These are phyloP conservation scores for Chlorospingus flavigularis DNA, from an alignment of 2,797 vertebrate genomes.

Conservation along the genomic window DNA sequence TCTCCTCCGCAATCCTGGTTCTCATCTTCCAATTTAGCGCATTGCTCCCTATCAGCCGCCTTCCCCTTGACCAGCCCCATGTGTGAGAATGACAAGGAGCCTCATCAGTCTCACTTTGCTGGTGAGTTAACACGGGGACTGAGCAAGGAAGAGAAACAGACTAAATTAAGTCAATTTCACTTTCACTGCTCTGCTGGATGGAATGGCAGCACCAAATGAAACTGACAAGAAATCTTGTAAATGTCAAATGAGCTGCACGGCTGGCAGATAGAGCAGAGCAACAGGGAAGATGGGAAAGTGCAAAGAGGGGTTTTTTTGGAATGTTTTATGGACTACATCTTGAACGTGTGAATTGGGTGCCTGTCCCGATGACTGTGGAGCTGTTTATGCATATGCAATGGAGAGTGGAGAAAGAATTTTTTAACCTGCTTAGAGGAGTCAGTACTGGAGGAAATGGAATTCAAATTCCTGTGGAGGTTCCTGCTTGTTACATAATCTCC, in stretches of 20 bases:
- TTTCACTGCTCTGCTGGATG: constrained; percentile 56
- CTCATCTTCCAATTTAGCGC: constrained; percentile 38
- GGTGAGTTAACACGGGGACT: constrained; percentile 32
- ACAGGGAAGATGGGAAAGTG: constrained; percentile 56
- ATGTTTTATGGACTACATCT: constrained; percentile 50
- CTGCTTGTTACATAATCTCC: background rate
- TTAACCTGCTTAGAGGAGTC: constrained; percentile 32
- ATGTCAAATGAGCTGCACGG: constrained; percentile 64
- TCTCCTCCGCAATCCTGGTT: background rate
- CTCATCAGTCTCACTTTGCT: constrained; percentile 55
- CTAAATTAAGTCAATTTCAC: constrained; percentile 56
- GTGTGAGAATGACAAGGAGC: constrained; percentile 26
- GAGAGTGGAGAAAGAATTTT: constrained; percentile 51
- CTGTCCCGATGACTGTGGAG: constrained; percentile 46
- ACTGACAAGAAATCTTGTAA: constrained; percentile 70
- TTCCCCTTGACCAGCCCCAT: constrained; percentile 42
- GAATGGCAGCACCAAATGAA: constrained; percentile 57
- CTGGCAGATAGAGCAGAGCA: constrained; percentile 60
- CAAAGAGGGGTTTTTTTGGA: constrained; percentile 40
- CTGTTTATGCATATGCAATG: constrained; percentile 62
- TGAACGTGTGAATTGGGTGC: constrained; percentile 43
- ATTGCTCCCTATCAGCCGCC: constrained; percentile 31
- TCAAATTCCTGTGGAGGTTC: background rate
- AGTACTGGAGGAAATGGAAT: background rate
- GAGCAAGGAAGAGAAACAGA: constrained; percentile 56